Conservation (phyloP, 2,113 vertebrate species). For the Heptranchias perlo region DNA sequence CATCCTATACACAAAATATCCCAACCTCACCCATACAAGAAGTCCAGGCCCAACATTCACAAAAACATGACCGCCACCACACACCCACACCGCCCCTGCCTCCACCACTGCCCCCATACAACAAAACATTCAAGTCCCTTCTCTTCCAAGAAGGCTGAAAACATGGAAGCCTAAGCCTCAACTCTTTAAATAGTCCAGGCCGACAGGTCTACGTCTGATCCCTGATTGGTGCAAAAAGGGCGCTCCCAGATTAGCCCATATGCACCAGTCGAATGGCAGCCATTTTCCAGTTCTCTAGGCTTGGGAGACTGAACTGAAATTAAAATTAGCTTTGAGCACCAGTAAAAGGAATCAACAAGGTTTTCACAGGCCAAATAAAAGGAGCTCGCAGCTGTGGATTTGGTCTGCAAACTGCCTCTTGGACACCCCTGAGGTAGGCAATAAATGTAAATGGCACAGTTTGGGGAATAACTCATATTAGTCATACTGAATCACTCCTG, state of each 20-base stretch:
- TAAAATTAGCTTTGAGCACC: not conserved
- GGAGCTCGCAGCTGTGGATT: not conserved
- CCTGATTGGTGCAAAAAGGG: not conserved
- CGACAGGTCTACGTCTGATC: not conserved
- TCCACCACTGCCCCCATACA: not conserved
- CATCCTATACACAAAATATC: no score
- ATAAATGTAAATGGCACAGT: not conserved
- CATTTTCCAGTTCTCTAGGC: not conserved
- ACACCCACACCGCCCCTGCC: no score
- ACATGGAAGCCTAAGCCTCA: not conserved
- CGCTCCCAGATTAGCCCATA: not conserved
- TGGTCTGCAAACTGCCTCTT: not conserved
- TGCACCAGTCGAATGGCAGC: not conserved
- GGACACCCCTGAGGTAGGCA: not conserved
- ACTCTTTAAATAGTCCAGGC: not conserved
- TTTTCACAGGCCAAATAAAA: not conserved
- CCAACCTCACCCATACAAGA: no score
- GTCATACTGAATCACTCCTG: not conserved
- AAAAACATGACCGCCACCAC: no score
- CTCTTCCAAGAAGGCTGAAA: not conserved
- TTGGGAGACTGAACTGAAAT: not conserved
- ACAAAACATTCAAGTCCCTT: not conserved
- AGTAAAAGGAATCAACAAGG: not conserved
- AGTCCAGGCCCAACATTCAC: no score
- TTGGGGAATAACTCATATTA: not conserved